These are phyloP conservation scores for Cirrhinus molitorella DNA, from an alignment of 2,797 vertebrate genomes.

Conservation along the genomic window DNA sequence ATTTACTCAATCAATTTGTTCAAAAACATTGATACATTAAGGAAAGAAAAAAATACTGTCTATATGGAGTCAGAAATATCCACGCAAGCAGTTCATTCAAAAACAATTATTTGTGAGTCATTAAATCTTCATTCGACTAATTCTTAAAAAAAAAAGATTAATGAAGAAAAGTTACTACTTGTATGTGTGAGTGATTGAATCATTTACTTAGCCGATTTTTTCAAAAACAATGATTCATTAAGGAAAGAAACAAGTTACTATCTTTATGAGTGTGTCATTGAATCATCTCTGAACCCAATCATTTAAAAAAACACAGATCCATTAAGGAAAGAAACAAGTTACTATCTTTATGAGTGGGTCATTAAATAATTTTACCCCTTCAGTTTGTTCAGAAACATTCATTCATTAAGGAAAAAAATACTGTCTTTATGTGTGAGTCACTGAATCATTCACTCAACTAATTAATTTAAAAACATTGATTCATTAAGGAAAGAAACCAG, in stretches of 20 bases:
- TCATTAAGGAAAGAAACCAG: neutral
- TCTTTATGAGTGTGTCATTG: neutral
- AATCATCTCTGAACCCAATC: neutral
- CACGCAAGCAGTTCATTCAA: neutral
- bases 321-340: neutral
- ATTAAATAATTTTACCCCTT: neutral
- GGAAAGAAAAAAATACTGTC: neutral
- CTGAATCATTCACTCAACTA: neutral
- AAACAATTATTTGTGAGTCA: neutral
- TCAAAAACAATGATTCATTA: neutral
- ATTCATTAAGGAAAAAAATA: neutral
- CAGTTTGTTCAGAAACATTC: neutral
- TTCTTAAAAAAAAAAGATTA: neutral
- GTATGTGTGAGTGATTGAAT: neutral
- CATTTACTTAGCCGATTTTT: too few species aligned
- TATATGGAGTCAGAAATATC: too few species aligned
- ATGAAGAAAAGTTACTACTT: neutral
- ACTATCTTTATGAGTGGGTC: neutral
- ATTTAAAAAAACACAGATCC: neutral
- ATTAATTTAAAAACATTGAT: neutral
- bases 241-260: neutral
- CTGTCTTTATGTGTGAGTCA: neutral
- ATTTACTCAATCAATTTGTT: neutral
- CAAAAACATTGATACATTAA: neutral
- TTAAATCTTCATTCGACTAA: neutral